Percentiles rank a stretch among this genome's conserved stretches.
phyloP scores from a whole-genome alignment of 2,888 invertebrate genomes.

The Leptinotarsa juncta region DNA sequence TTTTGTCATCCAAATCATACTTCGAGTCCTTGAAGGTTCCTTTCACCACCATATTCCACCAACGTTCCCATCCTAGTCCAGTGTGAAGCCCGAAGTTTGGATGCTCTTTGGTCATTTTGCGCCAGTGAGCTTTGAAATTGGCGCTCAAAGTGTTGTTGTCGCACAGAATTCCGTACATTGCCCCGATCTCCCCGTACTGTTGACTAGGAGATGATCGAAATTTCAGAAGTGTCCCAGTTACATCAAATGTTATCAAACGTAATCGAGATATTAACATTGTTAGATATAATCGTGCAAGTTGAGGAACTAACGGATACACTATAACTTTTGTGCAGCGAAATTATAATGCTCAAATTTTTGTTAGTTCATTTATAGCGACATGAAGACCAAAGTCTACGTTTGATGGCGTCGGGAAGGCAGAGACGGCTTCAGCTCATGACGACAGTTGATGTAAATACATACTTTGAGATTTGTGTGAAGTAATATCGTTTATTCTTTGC shows the following conservation, averaged over 20 bases:
- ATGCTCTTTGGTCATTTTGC: constrained; percentile 73
- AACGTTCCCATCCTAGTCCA: constrained; percentile 79
- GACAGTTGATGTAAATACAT: background rate
- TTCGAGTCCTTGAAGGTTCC: constrained; percentile 73
- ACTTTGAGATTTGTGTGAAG: background rate
- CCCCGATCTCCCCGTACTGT: constrained; percentile 82
- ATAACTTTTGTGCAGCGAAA: background rate
- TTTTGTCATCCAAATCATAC: constrained; percentile 59
- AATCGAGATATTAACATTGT: constrained; percentile 67
- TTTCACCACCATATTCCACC: constrained; percentile 83
- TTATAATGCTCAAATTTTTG: background rate
- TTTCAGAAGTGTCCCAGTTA: constrained; percentile 85
- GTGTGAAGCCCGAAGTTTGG: constrained; percentile 84
- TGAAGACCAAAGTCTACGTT: constrained; percentile 7
- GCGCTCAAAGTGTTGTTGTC: constrained; percentile 70
- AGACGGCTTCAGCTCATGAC: background rate
- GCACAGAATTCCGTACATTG: constrained; percentile 75
- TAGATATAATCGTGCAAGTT: background rate
- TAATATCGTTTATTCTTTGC: background rate
- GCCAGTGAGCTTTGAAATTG: constrained; percentile 76
- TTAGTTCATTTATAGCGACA: background rate
- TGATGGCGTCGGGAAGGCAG: background rate
- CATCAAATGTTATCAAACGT: constrained; percentile 86
- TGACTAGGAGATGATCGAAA: constrained; percentile 78
- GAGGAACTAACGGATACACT: background rate